Conservation (phyloP, 2,888 invertebrate genomes). For the Campoplex capitator region DNA sequence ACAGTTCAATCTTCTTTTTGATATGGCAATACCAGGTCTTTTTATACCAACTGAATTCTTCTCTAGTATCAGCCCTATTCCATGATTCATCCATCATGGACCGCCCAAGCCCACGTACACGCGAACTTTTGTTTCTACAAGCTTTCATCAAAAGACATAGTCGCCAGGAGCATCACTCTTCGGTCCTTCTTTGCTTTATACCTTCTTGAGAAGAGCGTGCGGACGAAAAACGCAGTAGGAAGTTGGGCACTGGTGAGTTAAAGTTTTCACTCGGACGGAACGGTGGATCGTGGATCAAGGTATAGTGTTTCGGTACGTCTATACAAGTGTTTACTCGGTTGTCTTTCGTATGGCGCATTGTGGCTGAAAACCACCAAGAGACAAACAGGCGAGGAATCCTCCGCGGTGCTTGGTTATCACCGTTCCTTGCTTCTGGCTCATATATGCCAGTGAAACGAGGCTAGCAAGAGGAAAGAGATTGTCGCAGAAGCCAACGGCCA, state of each 20-base stretch:
- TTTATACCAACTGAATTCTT: background rate
- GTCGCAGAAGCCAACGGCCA: constrained; percentile 58
- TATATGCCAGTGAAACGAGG: constrained; percentile 39
- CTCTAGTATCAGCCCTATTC: background rate
- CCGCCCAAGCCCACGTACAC: background rate
- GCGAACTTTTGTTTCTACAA: constrained; percentile 6
- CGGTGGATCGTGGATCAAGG: background rate
- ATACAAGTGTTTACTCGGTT: constrained; percentile 8
- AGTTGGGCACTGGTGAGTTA: background rate
- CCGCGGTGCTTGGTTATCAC: constrained; percentile 18
- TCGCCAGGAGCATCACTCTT: background rate
- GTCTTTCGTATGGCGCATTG: constrained; percentile 19
- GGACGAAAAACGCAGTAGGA: background rate
- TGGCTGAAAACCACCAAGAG: constrained; percentile 15
- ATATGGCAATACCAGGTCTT: background rate
- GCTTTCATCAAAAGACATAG: background rate
- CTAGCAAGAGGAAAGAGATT: constrained; percentile 54
- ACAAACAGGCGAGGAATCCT: constrained; percentile 23
- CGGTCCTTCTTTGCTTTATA: background rate
- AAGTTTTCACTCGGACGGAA: background rate
- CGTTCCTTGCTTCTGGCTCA: constrained; percentile 28
- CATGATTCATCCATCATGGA: background rate
- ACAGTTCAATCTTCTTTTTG: constrained; percentile 9
- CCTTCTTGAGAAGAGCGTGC: too few relatives aligned
- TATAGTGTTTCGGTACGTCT: constrained; percentile 11